Conservation (phyloP, 2,113 vertebrate species). For the Dolichallabes microphthalmus region DNA sequence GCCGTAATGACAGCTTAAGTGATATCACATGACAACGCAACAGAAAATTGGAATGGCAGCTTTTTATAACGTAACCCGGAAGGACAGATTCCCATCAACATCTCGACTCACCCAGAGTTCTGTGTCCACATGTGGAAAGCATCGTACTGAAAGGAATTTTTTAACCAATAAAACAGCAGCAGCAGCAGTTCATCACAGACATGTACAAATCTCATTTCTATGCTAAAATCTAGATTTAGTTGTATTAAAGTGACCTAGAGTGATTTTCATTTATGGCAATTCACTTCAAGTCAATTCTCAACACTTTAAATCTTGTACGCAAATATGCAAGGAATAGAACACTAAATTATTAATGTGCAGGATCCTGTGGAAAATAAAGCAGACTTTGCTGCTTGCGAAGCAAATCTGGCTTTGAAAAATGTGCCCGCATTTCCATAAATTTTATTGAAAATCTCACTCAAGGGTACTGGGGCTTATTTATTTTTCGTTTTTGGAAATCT, state of each 20-base stretch:
- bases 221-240: background rate
- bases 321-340: background rate
- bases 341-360: background rate
- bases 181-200: background rate
- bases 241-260: background rate
- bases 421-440: background rate
- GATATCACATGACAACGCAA: background rate
- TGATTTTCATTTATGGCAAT: slow-evolving; percentile 16
- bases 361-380: background rate
- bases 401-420: slow-evolving; percentile 2
- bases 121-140: background rate
- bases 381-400: background rate
- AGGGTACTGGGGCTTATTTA: background rate
- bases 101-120: background rate
- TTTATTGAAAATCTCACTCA: background rate
- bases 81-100: background rate
- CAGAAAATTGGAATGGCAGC: background rate
- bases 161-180: background rate
- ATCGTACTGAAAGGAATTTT: background rate
- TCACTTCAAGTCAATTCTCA: slow-evolving; percentile 1
- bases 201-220: background rate
- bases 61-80: background rate
- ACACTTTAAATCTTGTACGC: slow-evolving; percentile 5
- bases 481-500: background rate
- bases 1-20: background rate